Conservation (phyloP, 64 coral and sea anemone species). For the Dendronephthya gigantea region DNA sequence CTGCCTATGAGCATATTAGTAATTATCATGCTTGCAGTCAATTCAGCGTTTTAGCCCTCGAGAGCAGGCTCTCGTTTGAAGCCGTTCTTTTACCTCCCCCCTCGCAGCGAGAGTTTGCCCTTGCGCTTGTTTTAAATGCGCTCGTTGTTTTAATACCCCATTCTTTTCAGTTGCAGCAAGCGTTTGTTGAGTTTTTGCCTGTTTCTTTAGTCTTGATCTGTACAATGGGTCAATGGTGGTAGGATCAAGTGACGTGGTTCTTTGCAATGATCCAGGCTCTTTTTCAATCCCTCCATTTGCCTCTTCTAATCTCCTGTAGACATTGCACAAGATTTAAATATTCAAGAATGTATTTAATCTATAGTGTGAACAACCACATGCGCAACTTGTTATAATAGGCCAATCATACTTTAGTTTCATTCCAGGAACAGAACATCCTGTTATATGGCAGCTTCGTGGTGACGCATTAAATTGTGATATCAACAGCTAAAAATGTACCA, state of each 20-base stretch:
- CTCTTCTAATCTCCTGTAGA: too few relatives aligned
- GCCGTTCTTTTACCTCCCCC: too few relatives aligned
- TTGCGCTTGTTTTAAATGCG: not conserved
- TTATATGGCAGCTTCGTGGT: conserved; percentile 70
- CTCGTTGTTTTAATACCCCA: too few relatives aligned
- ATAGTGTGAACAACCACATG: too few relatives aligned
- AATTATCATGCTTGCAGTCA: too few relatives aligned
- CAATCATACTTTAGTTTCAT: not conserved
- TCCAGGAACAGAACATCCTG: conserved; percentile 81
- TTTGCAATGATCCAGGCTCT: not conserved
- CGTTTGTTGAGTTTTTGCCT: conserved; percentile 11
- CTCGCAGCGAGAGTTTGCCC: too few relatives aligned
- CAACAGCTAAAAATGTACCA: conserved; percentile 37
- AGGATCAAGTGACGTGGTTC: conserved; percentile 44
- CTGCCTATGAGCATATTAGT: too few relatives aligned
- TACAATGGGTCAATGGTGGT: conserved; percentile 76
- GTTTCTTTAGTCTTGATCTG: conserved; percentile 85
- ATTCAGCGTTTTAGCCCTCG: too few relatives aligned
- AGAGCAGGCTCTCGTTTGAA: too few relatives aligned
- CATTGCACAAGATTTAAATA: not conserved
- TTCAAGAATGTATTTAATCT: too few relatives aligned
- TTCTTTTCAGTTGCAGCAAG: not conserved
- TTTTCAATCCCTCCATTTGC: too few relatives aligned
- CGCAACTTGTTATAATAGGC: not conserved
- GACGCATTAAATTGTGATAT: conserved; percentile 86